Conservation (phyloP, 2,797 vertebrate genomes). For the Pseudocheirus occidentalis region DNA sequence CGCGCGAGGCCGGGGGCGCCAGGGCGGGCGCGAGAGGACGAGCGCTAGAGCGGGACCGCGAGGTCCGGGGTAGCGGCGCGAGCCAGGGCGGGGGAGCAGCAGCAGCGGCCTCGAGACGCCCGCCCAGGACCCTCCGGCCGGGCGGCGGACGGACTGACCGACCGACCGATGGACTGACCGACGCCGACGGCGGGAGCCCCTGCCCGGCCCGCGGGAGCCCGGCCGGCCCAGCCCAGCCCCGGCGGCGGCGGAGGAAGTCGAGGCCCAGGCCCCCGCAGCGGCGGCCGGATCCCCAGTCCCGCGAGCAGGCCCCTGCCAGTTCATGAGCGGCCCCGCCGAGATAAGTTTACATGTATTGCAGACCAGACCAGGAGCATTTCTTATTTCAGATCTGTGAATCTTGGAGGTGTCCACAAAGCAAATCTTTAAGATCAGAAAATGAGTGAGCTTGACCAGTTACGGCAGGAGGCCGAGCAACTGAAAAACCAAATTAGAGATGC, state of each 20-base stretch:
- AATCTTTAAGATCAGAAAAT: too few relatives aligned
- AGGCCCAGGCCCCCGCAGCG: conserved; percentile 59
- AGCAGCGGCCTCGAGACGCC: conserved; percentile 43
- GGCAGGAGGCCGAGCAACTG: too few relatives aligned
- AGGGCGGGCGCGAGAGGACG: conserved; percentile 10
- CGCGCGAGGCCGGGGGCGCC: conserved; percentile 74
- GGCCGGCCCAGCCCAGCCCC: conserved; percentile 31
- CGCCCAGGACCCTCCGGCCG: conserved; percentile 3
- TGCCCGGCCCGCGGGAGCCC: background rate
- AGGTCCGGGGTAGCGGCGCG: conserved; percentile 81
- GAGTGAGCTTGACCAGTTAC: too few relatives aligned
- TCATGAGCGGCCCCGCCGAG: conserved; percentile 16
- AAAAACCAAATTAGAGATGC: too few relatives aligned
- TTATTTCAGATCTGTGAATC: too few relatives aligned
- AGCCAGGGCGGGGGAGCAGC: conserved; percentile 78
- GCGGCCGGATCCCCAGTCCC: conserved; percentile 56
- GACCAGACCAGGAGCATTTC: too few relatives aligned
- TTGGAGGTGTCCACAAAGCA: too few relatives aligned
- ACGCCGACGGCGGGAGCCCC: conserved; percentile 29
- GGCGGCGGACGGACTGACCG: conserved; percentile 37
- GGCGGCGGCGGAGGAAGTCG: background rate
- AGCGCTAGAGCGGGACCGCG: conserved; percentile 77
- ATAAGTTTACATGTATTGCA: too few relatives aligned
- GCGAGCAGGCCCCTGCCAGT: conserved; percentile 3
- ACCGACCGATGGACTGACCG: conserved; percentile 35